phyloP scores from a whole-genome alignment of 2,888 invertebrate genomes.

The Xanthia icteritia region DNA sequence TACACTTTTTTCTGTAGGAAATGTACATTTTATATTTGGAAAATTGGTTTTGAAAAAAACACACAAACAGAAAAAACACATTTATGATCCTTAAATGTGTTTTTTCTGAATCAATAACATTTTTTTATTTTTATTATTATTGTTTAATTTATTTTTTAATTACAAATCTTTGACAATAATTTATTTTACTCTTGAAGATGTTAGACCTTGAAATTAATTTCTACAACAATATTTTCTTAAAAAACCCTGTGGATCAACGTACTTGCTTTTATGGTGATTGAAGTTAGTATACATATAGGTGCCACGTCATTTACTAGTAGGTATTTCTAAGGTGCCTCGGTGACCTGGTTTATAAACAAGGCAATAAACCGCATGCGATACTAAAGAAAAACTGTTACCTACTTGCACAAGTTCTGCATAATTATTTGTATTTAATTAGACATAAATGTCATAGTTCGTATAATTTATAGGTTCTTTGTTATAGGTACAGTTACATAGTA shows the following conservation, averaged over 20 bases:
- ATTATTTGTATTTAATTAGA: constrained; percentile 22
- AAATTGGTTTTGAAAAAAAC: not conserved
- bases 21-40: not conserved
- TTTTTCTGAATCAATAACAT: too few relatives aligned
- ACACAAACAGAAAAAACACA: too few relatives aligned
- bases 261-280: constrained; percentile 9
- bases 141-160: too few relatives aligned
- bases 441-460: constrained; percentile 32
- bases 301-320: constrained; percentile 1
- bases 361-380: constrained; percentile 42
- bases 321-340: not conserved
- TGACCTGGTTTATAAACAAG: constrained; percentile 47
- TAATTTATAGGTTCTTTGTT: constrained; percentile 21
- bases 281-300: constrained; percentile 1
- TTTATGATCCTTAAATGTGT: not conserved
- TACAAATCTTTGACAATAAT: not conserved
- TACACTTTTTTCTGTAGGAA: not conserved
- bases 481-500: not conserved
- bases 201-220: not conserved
- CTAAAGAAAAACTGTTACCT: constrained; percentile 25
- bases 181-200: not conserved
- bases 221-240: not conserved
- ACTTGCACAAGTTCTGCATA: constrained; percentile 37
- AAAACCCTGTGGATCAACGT: not conserved
- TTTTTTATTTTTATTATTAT: too few relatives aligned